Conservation (phyloP, 2,113 vertebrate genomes). For the Triplophysa tibetana region DNA sequence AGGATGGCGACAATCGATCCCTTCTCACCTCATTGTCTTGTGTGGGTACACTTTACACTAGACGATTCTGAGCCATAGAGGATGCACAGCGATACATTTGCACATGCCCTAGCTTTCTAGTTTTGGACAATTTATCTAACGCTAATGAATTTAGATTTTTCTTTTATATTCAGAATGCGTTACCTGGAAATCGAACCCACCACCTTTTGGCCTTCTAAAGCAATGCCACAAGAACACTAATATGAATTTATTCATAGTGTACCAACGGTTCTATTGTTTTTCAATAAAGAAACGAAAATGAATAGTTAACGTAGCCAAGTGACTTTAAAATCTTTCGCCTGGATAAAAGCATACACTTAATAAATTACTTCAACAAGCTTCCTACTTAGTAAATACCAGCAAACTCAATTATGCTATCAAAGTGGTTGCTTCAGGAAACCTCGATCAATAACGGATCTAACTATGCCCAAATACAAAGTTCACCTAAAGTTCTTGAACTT, state of each 20-base stretch:
- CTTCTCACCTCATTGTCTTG: slow-evolving; percentile 24
- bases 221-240: neutral
- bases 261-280: neutral
- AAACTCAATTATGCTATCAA: neutral
- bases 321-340: neutral
- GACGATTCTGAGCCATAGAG: slow-evolving; percentile 22
- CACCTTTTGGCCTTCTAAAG: too few species aligned
- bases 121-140: neutral
- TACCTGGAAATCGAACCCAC: too few species aligned
- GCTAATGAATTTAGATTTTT: neutral
- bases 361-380: neutral
- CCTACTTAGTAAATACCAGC: neutral
- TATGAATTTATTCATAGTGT: too few species aligned
- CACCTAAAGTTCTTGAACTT: slow-evolving; percentile 43
- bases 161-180: too few species aligned
- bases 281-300: neutral
- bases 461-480: slow-evolving; percentile 25
- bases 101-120: neutral
- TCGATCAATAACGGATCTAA: slow-evolving; percentile 17
- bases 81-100: neutral
- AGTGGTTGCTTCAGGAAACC: neutral
- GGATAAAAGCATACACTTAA: slow-evolving; percentile 12
- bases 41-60: slow-evolving; percentile 34
- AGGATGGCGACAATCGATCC: slow-evolving; percentile 49
- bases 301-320: neutral